These are phyloP conservation scores for Epistrophe grossulariae DNA, from an alignment of 2,888 invertebrate genomes.

Conservation along the genomic window DNA sequence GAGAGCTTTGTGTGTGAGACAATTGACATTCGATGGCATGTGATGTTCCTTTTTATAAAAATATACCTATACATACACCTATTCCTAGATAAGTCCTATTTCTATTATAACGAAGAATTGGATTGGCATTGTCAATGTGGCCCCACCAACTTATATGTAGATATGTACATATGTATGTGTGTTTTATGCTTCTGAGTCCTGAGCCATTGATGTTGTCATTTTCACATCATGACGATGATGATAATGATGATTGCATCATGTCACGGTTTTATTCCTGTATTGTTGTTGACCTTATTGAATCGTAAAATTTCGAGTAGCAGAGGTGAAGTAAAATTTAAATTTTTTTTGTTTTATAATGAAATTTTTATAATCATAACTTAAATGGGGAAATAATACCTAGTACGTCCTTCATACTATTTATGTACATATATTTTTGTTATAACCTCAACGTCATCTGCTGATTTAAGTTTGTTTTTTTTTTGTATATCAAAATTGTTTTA, in stretches of 20 bases:
- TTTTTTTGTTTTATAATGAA: no score
- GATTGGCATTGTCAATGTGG: slow-evolving; percentile 23
- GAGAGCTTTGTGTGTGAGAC: background rate
- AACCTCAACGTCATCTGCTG: background rate
- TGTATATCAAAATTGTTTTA: background rate
- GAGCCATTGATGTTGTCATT: slow-evolving; percentile 45
- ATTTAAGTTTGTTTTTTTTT: background rate
- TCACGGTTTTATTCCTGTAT: slow-evolving; percentile 42
- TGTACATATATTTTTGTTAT: background rate
- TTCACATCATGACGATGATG: slow-evolving; percentile 33
- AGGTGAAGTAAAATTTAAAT: background rate
- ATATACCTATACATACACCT: background rate
- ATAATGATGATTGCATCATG: slow-evolving; percentile 56
- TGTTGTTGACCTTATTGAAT: slow-evolving; percentile 26
- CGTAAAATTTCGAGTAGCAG: background rate
- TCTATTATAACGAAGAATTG: background rate
- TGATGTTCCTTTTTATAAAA: slow-evolving; percentile 39
- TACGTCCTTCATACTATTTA: no score
- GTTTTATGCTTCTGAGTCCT: background rate
- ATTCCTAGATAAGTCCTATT: background rate
- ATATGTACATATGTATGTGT: background rate
- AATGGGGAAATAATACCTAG: background rate
- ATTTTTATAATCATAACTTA: background rate
- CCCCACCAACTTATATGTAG: background rate
- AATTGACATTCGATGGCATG: slow-evolving; percentile 65